phyloP scores from a whole-genome alignment of 2,797 vertebrate species.

The Nyctalus aviator region DNA sequence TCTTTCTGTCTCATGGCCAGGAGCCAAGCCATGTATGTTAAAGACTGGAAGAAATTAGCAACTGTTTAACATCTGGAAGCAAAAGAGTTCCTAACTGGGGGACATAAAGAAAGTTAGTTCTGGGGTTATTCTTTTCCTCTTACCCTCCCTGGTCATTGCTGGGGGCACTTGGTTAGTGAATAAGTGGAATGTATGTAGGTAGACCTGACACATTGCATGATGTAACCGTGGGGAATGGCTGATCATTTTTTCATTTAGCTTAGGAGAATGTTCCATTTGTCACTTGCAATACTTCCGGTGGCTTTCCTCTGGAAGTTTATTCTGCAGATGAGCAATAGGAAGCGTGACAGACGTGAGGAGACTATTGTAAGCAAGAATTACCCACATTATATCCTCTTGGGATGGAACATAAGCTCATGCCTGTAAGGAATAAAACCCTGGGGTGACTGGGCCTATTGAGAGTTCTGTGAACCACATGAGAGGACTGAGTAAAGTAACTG shows the following conservation, averaged over 20 bases:
- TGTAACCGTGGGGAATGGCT: background rate
- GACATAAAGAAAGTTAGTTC: conserved; percentile 48
- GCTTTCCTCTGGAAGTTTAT: conserved; percentile 72
- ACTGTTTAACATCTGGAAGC: conserved; percentile 50
- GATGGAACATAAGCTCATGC: background rate
- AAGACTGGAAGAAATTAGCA: conserved; percentile 70
- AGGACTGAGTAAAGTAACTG: background rate
- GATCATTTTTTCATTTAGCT: conserved; percentile 72
- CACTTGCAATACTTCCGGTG: conserved; percentile 66
- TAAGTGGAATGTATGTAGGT: background rate
- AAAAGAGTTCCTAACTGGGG: conserved; percentile 46
- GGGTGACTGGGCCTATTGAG: background rate
- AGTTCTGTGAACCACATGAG: background rate
- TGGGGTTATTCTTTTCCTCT: background rate
- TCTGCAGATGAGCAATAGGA: conserved; percentile 63
- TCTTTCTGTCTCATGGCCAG: conserved; percentile 58
- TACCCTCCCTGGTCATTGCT: background rate
- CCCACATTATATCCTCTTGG: conserved; percentile 27
- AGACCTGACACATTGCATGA: background rate
- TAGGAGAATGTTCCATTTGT: conserved; percentile 75
- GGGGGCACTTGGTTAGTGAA: background rate
- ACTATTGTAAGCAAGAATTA: conserved; percentile 57
- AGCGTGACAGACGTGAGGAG: conserved; percentile 27
- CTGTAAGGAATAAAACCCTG: conserved; percentile 62
- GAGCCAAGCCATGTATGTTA: conserved; percentile 61